Conservation (phyloP, 2,113 vertebrate species). For the Crotalus horridus region DNA sequence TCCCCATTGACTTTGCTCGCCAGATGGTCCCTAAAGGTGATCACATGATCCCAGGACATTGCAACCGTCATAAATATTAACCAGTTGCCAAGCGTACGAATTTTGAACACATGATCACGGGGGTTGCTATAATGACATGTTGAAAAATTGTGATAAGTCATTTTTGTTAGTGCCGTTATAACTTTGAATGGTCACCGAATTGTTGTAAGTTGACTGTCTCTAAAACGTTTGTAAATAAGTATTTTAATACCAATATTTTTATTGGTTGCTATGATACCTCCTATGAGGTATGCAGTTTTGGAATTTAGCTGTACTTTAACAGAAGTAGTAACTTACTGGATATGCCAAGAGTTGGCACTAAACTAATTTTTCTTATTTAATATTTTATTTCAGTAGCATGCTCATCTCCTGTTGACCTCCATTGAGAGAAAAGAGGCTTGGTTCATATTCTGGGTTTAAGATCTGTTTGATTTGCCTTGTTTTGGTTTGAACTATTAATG, state of each 20-base stretch:
- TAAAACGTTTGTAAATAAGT: conserved; percentile 7
- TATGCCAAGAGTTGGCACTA: not conserved
- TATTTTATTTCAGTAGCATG: not conserved
- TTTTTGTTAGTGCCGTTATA: not conserved
- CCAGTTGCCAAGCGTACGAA: no score
- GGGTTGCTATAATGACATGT: no score
- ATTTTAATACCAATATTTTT: not conserved
- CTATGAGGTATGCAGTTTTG: not conserved
- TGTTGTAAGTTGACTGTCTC: not conserved
- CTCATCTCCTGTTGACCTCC: not conserved
- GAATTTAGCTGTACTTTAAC: not conserved
- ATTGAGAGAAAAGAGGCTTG: not conserved
- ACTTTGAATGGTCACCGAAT: not conserved
- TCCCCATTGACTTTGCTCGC: no score
- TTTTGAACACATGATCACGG: no score
- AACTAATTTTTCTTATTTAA: not conserved
- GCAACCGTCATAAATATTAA: no score
- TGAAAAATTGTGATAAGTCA: no score
- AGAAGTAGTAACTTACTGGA: not conserved
- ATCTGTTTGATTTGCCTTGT: not conserved
- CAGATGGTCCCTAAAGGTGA: no score
- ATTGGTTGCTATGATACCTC: not conserved
- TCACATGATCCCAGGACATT: no score
- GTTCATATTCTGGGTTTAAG: not conserved
- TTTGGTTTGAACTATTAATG: not conserved